These are phyloP conservation scores for Picathartes gymnocephalus DNA, from an alignment of 2,113 vertebrate species.

Conservation along the genomic window DNA sequence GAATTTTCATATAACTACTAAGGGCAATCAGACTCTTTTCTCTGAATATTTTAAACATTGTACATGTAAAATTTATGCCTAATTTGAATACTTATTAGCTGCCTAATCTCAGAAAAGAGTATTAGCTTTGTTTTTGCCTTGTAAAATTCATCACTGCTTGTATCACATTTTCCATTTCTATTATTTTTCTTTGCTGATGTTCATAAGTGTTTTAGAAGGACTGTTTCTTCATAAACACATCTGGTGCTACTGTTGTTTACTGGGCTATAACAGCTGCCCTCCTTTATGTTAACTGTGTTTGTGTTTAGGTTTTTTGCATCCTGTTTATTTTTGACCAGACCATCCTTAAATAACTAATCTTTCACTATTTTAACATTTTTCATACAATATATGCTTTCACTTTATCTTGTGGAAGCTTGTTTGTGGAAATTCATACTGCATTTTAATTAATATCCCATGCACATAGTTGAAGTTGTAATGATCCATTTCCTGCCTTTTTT, in stretches of 20 bases:
- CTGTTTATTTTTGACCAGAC: slow-evolving; percentile 72
- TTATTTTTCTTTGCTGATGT: slow-evolving; percentile 71
- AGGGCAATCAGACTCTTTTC: slow-evolving; percentile 94
- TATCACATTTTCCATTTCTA: slow-evolving; percentile 74
- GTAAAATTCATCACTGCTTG: slow-evolving; percentile 86
- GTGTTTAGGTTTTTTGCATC: slow-evolving; percentile 71
- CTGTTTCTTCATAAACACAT: slow-evolving; percentile 83
- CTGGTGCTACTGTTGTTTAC: slow-evolving; percentile 81
- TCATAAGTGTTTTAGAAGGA: slow-evolving; percentile 70
- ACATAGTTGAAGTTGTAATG: slow-evolving; percentile 12
- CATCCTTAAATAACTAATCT: slow-evolving; percentile 54
- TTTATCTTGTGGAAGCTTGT: neutral
- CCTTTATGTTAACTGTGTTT: slow-evolving; percentile 55
- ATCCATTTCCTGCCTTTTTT: neutral
- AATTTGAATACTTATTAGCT: slow-evolving; percentile 99
- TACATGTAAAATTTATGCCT: slow-evolving; percentile 99
- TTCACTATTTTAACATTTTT: slow-evolving; percentile 20
- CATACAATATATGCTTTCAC: neutral
- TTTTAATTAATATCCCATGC: slow-evolving; percentile 41
- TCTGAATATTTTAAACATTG: slow-evolving; percentile 99
- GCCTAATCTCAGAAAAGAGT: slow-evolving; percentile 88
- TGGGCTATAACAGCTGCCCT: slow-evolving; percentile 71
- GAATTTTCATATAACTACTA: slow-evolving; percentile 94
- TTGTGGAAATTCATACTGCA: neutral
- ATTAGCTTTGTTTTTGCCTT: slow-evolving; percentile 90